These are phyloP conservation scores for Steinernema khuongi DNA, from an alignment of 1,140 invertebrate genomes.

Conservation along the genomic window DNA sequence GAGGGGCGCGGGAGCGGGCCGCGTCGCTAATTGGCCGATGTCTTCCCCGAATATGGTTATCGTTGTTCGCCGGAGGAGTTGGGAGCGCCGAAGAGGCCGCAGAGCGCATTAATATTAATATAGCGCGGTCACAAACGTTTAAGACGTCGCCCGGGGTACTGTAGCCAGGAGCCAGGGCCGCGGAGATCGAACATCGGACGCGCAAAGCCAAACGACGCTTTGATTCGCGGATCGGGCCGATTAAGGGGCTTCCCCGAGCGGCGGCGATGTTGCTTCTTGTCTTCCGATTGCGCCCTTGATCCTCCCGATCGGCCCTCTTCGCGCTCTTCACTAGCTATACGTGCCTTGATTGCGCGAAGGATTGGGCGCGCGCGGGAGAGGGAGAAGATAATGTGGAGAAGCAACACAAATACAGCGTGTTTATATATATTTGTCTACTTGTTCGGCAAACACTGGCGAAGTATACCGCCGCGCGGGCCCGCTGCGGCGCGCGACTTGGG, in stretches of 20 bases:
- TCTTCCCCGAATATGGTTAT: background rate
- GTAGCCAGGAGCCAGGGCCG: background rate
- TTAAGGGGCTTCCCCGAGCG: background rate
- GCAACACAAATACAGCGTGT: slow-evolving; percentile 15
- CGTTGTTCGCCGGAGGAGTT: background rate
- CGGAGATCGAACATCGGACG: background rate
- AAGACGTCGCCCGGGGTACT: background rate
- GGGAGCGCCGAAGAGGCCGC: background rate
- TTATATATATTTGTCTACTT: slow-evolving; percentile 17
- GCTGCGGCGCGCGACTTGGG: background rate
- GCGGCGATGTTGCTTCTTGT: background rate
- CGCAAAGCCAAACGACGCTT: background rate
- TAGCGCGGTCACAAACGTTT: background rate
- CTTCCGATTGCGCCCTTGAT: background rate
- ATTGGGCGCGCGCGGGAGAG: slow-evolving; percentile 11
- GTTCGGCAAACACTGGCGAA: background rate
- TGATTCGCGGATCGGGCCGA: background rate
- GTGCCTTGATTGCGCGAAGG: slow-evolving; percentile 5
- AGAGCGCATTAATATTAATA: background rate
- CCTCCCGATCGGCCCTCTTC: slow-evolving; percentile 1
- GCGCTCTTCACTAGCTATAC: background rate
- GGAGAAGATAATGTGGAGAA: slow-evolving; percentile 16
- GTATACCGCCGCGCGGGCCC: background rate
- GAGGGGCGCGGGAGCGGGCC: background rate
- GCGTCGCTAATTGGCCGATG: slow-evolving; percentile 3